phyloP scores from a whole-genome alignment of 2,113 vertebrate species.

The Falco punctatus region DNA sequence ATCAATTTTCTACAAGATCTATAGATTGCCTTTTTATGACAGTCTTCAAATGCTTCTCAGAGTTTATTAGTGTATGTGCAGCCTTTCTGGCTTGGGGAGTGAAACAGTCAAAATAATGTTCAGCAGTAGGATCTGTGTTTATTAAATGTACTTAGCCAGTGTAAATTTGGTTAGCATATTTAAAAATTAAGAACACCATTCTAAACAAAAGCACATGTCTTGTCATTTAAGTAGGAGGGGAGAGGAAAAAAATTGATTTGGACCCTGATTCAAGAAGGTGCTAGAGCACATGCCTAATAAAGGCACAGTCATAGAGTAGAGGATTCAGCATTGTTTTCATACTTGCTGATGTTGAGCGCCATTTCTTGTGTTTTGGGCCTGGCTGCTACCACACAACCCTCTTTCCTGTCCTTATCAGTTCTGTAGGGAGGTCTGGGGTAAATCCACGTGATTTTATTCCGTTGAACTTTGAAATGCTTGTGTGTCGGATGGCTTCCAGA shows the following conservation, averaged over 20 bases:
- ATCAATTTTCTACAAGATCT: background rate
- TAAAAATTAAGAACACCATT: background rate
- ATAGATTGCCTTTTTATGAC: background rate
- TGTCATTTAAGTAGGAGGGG: background rate
- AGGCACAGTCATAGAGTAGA: background rate
- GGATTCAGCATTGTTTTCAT: background rate
- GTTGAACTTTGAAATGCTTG: background rate
- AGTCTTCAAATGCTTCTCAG: background rate
- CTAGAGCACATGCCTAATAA: background rate
- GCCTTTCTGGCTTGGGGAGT: background rate
- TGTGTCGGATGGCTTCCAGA: background rate
- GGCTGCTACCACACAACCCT: background rate
- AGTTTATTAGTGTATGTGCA: background rate
- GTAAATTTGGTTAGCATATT: background rate
- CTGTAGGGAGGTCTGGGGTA: background rate
- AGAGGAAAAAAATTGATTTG: background rate
- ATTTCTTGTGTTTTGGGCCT: background rate
- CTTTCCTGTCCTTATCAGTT: background rate
- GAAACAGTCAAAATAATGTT: background rate
- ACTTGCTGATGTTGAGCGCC: background rate
- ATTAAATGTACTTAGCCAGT: background rate
- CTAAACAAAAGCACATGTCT: background rate
- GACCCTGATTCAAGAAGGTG: background rate
- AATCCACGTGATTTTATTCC: fast-evolving
- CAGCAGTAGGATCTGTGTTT: background rate